Percentiles rank a stretch among this genome's conserved stretches.
Evolutionary conservation across 2,888 invertebrate species (phyloP).

Genomic region (Dichetophora obliterata): DNA sequence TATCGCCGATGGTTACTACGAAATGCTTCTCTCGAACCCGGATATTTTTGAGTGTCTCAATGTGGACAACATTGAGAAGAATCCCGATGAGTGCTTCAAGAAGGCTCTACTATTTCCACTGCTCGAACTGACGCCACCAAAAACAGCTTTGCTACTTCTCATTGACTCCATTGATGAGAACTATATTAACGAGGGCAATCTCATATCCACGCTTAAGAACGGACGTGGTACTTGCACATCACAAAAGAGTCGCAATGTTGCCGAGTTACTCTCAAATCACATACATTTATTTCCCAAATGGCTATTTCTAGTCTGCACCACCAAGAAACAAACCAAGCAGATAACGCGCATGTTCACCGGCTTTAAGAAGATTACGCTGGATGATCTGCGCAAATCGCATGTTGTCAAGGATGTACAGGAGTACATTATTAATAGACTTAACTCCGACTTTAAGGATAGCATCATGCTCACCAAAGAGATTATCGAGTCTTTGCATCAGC

Average conservation of each 20-base stretch:
- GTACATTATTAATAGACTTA: constrained; percentile 90
- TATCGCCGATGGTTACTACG: constrained; percentile 85
- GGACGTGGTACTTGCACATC: constrained; percentile 59
- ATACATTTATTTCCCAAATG: constrained; percentile 94
- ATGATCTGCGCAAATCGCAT: constrained; percentile 89
- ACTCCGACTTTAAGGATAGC: constrained; percentile 86
- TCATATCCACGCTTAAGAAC: constrained; percentile 72
- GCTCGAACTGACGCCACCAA: constrained; percentile 87
- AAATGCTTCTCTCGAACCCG: constrained; percentile 81
- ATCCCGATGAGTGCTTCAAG: constrained; percentile 93
- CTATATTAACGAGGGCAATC: constrained; percentile 72
- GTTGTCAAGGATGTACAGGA: constrained; percentile 96
- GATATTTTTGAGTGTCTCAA: constrained; percentile 86
- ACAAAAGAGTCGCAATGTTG: constrained; percentile 77
- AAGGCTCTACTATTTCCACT: constrained; percentile 89
- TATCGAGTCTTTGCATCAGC: constrained; percentile 93
- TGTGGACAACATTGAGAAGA: constrained; percentile 85
- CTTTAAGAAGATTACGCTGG: constrained; percentile 91
- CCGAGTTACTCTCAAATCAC: constrained; percentile 87
- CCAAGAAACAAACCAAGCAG: constrained; percentile 85
- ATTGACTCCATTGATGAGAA: constrained; percentile 95
- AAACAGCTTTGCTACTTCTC: constrained; percentile 85
- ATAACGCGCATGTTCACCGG: constrained; percentile 87
- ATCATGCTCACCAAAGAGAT: constrained; percentile 92
- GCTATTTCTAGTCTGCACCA: constrained; percentile 91